Conservation (phyloP, 35 echinoderm and acorn worm genomes). For the Lytechinus variegatus region DNA sequence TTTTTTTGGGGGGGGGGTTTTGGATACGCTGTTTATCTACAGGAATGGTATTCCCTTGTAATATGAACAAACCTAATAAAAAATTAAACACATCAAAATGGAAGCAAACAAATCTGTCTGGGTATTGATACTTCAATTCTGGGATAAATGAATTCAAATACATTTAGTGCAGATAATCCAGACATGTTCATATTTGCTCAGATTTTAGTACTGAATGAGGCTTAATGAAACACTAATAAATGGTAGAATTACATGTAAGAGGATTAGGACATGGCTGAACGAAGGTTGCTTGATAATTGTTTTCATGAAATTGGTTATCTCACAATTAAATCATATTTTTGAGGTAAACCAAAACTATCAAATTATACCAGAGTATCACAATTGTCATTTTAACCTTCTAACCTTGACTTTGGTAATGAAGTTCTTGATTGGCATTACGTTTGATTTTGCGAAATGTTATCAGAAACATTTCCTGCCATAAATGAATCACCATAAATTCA, state of each 20-base stretch:
- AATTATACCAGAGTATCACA: neutral
- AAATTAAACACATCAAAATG: no score
- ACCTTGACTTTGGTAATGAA: neutral
- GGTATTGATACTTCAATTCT: no score
- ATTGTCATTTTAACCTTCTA: neutral
- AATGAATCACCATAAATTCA: no score
- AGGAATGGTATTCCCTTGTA: no score
- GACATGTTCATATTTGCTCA: neutral
- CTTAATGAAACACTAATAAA: neutral
- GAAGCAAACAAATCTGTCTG: no score
- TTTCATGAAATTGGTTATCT: neutral
- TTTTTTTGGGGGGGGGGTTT: no score
- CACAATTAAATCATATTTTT: neutral
- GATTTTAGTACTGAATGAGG: neutral
- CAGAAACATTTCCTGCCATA: no score
- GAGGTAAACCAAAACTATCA: neutral
- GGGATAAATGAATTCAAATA: neutral
- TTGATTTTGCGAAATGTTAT: no score
- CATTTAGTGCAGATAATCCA: neutral
- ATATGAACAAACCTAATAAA: no score
- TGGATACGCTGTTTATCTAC: no score
- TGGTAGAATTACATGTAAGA: no score
- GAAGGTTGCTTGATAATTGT: neutral
- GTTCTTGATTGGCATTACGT: no score
- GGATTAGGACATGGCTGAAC: neutral